Evolutionary conservation across 2,888 invertebrate genomes (phyloP), one percentile per base, ranked within the genome.

Genomic region (Tortricodes alternella): DNA sequence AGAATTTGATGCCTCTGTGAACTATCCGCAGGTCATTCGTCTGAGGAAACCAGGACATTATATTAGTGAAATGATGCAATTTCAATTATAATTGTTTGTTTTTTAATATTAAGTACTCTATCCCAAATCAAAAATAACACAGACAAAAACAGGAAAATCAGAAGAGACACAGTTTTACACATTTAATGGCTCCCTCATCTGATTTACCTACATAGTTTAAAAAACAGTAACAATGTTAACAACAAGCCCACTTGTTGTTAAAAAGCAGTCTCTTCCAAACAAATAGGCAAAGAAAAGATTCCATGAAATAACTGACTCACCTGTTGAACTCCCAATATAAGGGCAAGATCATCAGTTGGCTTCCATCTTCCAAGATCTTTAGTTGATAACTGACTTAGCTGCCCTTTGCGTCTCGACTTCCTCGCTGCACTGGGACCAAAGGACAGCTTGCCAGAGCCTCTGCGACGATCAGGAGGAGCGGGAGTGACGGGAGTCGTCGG

Each of bases 311-410:
- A 21, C 21, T 4, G 3, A 21, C 3, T 21, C 46, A 95, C 95
- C 91, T 98, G 99, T 73, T 97, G 96, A 2, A 99, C 97, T 58
- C 97, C 98, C 62, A 97, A 94, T 60, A 99, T 97, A 1, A 99
- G 91, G 0, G 97, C 96, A 21, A 99, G 89, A 90, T 99, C 99
- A 91, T 99, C 99, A 16, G 96, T 96, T 1, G 99, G 98, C 77
- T 99, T 98, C 99, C 99, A 99, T 51, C 98, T 92, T 0, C 98
- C 98, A 39, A 97, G 89, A 85, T 96, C 96, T 86, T 96, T 95
- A 1, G 95, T 95, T 3, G 95, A 93, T 64, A 95, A 83, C 49
- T 94, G 94, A 74, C 93, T 94, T 6, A 94, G 89, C 62, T 94
- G 94, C 41, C 93, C 92, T 64, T 93, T 93, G 61, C 93, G 93